Base-by-base conservation (phyloP, 2,888 invertebrate genomes). In the Pseudococcus viburni region DNA sequence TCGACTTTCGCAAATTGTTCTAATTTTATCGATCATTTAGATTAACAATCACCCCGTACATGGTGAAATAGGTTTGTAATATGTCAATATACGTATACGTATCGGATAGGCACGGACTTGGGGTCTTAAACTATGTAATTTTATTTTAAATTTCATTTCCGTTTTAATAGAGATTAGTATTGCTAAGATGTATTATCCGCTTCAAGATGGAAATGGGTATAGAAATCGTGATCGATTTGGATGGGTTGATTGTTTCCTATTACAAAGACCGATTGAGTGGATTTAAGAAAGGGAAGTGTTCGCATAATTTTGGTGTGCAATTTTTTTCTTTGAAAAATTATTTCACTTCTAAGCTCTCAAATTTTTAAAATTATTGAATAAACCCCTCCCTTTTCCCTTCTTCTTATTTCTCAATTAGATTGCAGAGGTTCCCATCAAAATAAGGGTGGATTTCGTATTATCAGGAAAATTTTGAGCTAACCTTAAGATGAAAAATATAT, bases 11-110 rank as follows among this genome's bases (percentile, higher is more conserved):
- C 73, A 17, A 73, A 73, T 73, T 73, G 73, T 33, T 73, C 73
- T 33, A 33, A 73, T 73, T 73, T 73, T 73, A 73, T 73, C 33
- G 33, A 12, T 33, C 73, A 73, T 73, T 33, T 73, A 15, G 73
- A 73, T 17, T 33, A 33, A 17, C 73, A 33, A 33, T 33, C 73
- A 73, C 73, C 73, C 73, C 73, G 33, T 73, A 73, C 26, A 73
- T 73, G 73, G 73, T 33, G 33, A 73, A 73, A 73, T 73, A 73
- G 73, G 73, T 73, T 73, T 73, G 19, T 73, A 73, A 73, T 73
- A 73, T 73, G 73, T 33, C 73, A 73, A 33, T 64, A 19, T 19
- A 19, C 19, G 12, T 59, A 3, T 11, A 64, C 42, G 55, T 55
- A 59, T n/a, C n/a, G n/a, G n/a, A n/a, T n/a, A n/a, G n/a, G n/a